Percentiles rank a stretch among this genome's conserved stretches.
phyloP scores from a whole-genome alignment of 2,888 invertebrate species.

The Ethmia dodecea region DNA sequence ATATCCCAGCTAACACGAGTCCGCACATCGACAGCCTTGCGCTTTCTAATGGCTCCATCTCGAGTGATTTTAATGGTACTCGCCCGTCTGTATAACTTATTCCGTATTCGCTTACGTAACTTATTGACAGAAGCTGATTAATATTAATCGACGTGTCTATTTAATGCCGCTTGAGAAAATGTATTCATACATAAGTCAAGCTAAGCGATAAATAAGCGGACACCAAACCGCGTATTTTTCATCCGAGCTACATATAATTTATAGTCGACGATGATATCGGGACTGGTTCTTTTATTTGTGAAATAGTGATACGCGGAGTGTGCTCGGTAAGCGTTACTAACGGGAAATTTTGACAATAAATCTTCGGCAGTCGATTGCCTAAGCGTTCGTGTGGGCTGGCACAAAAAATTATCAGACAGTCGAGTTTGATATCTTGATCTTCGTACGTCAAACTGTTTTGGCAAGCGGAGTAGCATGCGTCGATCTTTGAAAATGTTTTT shows the following conservation, averaged over 20 bases:
- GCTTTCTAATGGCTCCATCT: conserved; percentile 15
- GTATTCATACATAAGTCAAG: conserved; percentile 60
- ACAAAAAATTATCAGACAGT: conserved; percentile 67
- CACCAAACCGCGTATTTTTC: conserved; percentile 72
- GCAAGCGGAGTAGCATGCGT: conserved; percentile 33
- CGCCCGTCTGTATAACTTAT: conserved; percentile 5
- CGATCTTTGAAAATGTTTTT: conserved; percentile 11
- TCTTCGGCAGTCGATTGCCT: conserved; percentile 74
- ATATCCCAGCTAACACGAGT: conserved; percentile 44
- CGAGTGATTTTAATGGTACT: conserved; percentile 1
- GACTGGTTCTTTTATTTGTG: conserved; percentile 77
- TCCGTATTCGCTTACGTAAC: conserved; percentile 13
- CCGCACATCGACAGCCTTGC: conserved; percentile 33
- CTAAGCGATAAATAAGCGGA: conserved; percentile 67
- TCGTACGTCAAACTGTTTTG: conserved; percentile 42
- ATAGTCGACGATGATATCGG: conserved; percentile 74
- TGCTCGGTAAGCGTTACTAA: conserved; percentile 75
- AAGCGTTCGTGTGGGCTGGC: conserved; percentile 72
- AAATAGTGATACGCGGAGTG: conserved; percentile 76
- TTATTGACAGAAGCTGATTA: conserved; percentile 27
- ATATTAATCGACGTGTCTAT: conserved; percentile 43
- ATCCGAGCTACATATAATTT: conserved; percentile 71
- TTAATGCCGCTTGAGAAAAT: conserved; percentile 49
- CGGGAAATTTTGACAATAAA: conserved; percentile 76
- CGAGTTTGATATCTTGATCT: conserved; percentile 71